phyloP scores from a whole-genome alignment of 1,140 invertebrate species.

The Papilio machaon region DNA sequence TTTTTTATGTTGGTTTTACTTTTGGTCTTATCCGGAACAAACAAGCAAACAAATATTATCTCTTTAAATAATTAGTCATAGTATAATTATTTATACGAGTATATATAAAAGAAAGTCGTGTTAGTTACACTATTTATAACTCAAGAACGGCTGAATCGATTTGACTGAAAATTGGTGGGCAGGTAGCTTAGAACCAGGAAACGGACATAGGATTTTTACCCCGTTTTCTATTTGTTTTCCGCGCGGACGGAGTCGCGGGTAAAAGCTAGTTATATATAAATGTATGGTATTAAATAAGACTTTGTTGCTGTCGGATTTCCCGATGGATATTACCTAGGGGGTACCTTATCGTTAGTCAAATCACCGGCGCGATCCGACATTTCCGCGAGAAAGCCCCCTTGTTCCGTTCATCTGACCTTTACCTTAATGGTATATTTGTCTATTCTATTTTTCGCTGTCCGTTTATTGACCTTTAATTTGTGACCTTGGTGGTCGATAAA shows the following conservation, averaged over 20 bases:
- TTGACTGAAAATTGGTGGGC: too few relatives aligned
- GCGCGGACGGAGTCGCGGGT: too few relatives aligned
- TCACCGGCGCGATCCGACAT: slow-evolving; percentile 11
- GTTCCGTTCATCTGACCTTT: slow-evolving; percentile 24
- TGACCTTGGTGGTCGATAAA: slow-evolving; percentile 19
- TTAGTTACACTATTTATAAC: too few relatives aligned
- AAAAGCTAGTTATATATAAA: background rate
- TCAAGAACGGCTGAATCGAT: too few relatives aligned
- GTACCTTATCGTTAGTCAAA: background rate
- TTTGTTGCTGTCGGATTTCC: background rate
- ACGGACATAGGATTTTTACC: too few relatives aligned
- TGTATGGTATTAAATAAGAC: background rate
- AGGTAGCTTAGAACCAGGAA: too few relatives aligned
- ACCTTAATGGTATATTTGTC: slow-evolving; percentile 16
- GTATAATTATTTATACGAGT: too few relatives aligned
- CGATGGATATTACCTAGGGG: background rate
- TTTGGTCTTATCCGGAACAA: too few relatives aligned
- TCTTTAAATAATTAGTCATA: background rate
- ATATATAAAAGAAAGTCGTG: too few relatives aligned
- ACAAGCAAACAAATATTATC: background rate
- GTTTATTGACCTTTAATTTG: slow-evolving; percentile 34
- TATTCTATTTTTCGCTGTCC: slow-evolving; percentile 24
- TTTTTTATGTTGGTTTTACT: too few relatives aligned
- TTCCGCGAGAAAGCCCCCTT: slow-evolving; percentile 16
- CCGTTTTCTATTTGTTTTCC: too few relatives aligned